These are phyloP conservation scores for Euphonia xanthogaster DNA, from an alignment of 2,797 vertebrate species.

Conservation along the genomic window DNA sequence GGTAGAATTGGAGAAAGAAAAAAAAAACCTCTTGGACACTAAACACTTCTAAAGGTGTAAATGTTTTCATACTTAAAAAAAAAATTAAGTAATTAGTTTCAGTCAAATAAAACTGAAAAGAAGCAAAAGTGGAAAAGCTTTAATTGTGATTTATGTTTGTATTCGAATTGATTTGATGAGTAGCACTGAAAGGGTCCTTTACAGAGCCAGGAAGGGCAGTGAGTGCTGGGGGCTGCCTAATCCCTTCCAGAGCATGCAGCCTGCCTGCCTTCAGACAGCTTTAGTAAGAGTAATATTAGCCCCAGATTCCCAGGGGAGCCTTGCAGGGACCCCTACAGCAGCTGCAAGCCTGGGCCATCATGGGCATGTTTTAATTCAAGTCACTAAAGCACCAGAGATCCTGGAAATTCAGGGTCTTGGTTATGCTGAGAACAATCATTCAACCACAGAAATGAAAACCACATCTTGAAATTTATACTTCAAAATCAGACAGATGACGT, in stretches of 20 bases:
- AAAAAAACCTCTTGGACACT: neutral
- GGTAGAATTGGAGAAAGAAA: neutral
- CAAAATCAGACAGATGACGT: rapidly evolving
- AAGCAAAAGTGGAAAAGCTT: neutral
- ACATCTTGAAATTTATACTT: neutral
- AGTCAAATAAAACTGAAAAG: neutral
- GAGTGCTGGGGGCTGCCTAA: neutral
- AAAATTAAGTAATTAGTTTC: neutral
- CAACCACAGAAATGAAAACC: neutral
- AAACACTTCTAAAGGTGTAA: neutral
- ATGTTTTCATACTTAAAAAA: neutral
- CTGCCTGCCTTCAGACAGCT: neutral
- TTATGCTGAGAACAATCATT: neutral
- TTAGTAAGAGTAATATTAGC: neutral
- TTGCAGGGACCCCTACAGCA: neutral
- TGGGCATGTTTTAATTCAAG: neutral
- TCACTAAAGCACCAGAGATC: neutral
- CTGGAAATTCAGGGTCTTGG: neutral
- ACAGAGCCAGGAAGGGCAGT: neutral
- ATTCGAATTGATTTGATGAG: neutral
- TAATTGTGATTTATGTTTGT: neutral
- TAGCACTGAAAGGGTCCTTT: neutral
- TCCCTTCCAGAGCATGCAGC: neutral
- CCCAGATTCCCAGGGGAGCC: neutral
- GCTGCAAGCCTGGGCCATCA: neutral